Percentiles rank a stretch among this genome's conserved stretches.
phyloP scores from a whole-genome alignment of 2,888 invertebrate genomes.

The Agonum fuliginosum region DNA sequence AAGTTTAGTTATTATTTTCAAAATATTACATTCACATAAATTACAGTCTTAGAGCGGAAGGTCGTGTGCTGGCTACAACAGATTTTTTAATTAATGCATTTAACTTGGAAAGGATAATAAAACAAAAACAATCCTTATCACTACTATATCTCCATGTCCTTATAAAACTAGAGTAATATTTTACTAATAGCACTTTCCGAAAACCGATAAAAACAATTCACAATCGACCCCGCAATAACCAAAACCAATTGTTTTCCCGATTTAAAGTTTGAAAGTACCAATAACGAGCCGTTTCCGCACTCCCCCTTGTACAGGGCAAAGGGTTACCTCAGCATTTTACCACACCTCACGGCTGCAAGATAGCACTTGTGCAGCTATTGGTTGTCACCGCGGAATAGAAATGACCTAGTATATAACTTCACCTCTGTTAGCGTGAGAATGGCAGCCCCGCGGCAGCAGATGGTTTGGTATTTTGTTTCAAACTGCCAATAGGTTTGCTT shows the following conservation, averaged over 20 bases:
- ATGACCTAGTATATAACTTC: constrained; percentile 56
- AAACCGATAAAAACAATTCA: neutral
- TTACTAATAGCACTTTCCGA: neutral
- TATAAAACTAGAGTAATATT: neutral
- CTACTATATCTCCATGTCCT: too few relatives aligned
- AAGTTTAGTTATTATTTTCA: too few relatives aligned
- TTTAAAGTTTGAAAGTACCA: neutral
- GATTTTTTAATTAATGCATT: too few relatives aligned
- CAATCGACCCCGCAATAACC: constrained; percentile 2
- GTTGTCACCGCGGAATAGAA: constrained; percentile 52
- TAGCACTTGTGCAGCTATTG: neutral
- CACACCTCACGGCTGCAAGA: neutral
- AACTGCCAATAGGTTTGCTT: constrained; percentile 51
- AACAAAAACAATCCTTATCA: too few relatives aligned
- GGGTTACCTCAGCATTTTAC: too few relatives aligned
- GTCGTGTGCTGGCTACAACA: too few relatives aligned
- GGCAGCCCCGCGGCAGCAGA: constrained; percentile 31
- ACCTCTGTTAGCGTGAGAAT: constrained; percentile 21
- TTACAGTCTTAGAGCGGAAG: too few relatives aligned
- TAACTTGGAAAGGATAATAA: too few relatives aligned
- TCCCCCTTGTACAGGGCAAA: neutral
- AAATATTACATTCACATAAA: too few relatives aligned
- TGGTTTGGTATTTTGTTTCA: constrained; percentile 48
- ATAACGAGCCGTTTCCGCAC: neutral
- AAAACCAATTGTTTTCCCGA: neutral